A percentile compares a stretch with the other conserved stretches of the same genome.
Evolutionary conservation across 2,113 vertebrate species (phyloP).

Genomic region (Fulica atra): DNA sequence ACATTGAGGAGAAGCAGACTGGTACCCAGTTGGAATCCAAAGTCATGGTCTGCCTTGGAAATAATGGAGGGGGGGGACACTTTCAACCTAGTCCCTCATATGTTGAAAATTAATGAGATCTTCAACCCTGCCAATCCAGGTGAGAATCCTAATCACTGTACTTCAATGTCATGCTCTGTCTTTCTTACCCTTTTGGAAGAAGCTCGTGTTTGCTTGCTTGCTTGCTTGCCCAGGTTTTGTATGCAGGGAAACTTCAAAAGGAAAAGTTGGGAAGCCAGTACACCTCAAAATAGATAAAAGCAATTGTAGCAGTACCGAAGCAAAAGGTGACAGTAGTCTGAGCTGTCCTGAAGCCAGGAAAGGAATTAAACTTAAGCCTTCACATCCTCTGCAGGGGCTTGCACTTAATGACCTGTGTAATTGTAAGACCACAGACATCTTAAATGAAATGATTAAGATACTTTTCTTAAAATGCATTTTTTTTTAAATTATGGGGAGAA

Average conservation of each 20-base stretch:
- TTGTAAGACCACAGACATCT: neutral
- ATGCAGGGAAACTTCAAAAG: neutral
- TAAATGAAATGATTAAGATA: neutral
- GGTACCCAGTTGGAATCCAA: neutral
- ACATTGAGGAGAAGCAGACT: neutral
- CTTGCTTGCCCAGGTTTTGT: neutral
- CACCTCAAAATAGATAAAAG: neutral
- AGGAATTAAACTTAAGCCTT: neutral
- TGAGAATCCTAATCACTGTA: neutral
- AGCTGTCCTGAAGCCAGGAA: neutral
- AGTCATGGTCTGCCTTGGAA: neutral
- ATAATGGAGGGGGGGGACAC: neutral
- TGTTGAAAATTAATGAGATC: neutral
- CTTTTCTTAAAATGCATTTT: neutral
- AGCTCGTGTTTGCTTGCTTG: neutral
- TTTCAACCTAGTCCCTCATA: neutral
- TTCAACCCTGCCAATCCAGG: neutral
- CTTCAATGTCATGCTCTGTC: neutral
- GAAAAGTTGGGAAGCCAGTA: fast-evolving
- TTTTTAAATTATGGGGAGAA: neutral
- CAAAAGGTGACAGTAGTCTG: neutral
- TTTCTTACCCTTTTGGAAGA: neutral
- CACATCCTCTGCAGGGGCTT: neutral
- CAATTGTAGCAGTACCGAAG: neutral
- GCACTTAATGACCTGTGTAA: neutral